Percentiles rank a stretch among this genome's conserved stretches.
phyloP scores from a whole-genome alignment of 2,797 vertebrate genomes.

The Ispidina picta region DNA sequence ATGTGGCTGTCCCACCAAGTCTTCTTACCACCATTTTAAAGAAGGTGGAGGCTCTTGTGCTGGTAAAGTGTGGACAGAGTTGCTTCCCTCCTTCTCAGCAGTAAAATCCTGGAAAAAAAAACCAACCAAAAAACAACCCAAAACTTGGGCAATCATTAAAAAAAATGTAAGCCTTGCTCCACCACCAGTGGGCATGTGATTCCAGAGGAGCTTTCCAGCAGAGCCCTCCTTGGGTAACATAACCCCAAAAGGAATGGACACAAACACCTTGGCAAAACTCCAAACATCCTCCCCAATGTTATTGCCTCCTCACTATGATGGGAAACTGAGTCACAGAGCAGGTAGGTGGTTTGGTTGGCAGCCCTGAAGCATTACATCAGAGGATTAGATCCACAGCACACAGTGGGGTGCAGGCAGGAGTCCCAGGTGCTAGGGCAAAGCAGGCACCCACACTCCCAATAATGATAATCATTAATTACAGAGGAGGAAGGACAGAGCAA shows the following conservation, averaged over 20 bases:
- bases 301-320: rapidly evolving
- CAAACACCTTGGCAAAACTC: not conserved
- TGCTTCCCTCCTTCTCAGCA: not conserved
- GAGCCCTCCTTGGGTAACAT: not conserved
- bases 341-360: not conserved
- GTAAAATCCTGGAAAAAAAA: not conserved
- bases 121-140: too few relatives aligned
- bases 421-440: not conserved
- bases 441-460: not conserved
- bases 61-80: not conserved
- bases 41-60: not conserved
- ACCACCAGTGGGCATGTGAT: not conserved
- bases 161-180: not conserved
- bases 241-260: not conserved
- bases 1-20: not conserved
- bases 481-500: not conserved
- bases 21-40: not conserved
- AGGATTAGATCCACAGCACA: not conserved
- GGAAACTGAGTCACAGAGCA: slow-evolving; percentile 7
- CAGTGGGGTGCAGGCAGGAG: not conserved
- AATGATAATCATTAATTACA: slow-evolving; percentile 3
- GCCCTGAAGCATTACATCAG: not conserved
- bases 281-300: not conserved
- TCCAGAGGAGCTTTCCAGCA: not conserved
- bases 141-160: not conserved